phyloP scores from a whole-genome alignment of 2,113 vertebrate species.

The Eleginops maclovinus region DNA sequence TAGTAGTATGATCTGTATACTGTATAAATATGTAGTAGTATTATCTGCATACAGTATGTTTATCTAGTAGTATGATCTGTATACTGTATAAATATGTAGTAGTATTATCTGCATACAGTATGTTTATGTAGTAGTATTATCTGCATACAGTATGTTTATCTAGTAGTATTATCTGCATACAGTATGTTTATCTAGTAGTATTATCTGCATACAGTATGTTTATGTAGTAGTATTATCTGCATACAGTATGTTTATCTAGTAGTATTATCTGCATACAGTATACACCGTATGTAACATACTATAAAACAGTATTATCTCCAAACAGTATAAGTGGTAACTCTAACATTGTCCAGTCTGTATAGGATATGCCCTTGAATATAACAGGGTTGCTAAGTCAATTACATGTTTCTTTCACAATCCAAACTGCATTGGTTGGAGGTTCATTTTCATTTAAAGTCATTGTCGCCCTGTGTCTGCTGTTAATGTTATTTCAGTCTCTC shows the following conservation, averaged over 20 bases:
- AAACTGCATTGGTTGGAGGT: neutral
- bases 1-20: neutral
- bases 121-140: neutral
- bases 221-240: neutral
- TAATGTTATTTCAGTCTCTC: neutral
- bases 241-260: neutral
- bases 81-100: neutral
- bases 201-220: neutral
- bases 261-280: neutral
- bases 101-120: neutral
- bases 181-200: neutral
- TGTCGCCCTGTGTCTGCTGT: neutral
- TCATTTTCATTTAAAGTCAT: neutral
- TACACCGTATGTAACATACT: too few species aligned
- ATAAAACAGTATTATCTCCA: neutral
- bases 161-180: neutral
- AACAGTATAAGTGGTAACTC: neutral
- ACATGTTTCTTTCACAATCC: neutral
- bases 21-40: too few species aligned
- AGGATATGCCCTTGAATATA: neutral
- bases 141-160: neutral
- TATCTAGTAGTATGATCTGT: neutral
- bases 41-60: neutral
- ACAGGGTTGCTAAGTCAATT: neutral
- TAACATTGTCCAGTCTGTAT: neutral